Conservation (phyloP, 2,888 invertebrate genomes). For the Netelia melanura region DNA sequence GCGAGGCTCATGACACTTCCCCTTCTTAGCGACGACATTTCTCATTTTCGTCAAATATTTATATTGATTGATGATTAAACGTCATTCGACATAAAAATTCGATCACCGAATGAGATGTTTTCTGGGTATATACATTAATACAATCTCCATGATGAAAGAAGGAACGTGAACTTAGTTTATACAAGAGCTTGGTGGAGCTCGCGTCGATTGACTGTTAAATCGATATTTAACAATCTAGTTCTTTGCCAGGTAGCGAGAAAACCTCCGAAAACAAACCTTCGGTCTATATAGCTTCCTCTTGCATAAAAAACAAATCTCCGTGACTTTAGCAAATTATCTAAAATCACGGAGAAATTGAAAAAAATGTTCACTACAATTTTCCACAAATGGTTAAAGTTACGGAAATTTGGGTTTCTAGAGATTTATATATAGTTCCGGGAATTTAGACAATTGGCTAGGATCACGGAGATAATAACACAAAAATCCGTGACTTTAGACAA, state of each 20-base stretch:
- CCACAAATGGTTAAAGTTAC: too few species aligned
- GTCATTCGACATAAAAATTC: background rate
- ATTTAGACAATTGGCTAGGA: too few species aligned
- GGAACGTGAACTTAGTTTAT: background rate
- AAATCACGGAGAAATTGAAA: too few species aligned
- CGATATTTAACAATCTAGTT: conserved; percentile 56
- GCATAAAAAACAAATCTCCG: too few species aligned
- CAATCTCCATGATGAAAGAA: conserved; percentile 18
- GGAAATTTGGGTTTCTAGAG: too few species aligned
- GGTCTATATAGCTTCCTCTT: too few species aligned
- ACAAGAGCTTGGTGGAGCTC: background rate
- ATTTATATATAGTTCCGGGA: too few species aligned
- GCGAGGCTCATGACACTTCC: conserved; percentile 67
- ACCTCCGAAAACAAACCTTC: too few species aligned
- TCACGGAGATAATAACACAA: too few species aligned
- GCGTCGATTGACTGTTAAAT: conserved; percentile 63
- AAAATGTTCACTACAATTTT: too few species aligned
- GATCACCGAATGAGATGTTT: background rate
- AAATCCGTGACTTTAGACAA: too few species aligned
- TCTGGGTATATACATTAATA: background rate
- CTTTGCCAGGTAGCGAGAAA: background rate
- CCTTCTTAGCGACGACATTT: conserved; percentile 68
- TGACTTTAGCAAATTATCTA: too few species aligned
- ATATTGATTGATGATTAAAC: background rate
- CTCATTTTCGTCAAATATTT: conserved; percentile 17